phyloP scores from a whole-genome alignment of 92 coral and sea anemone genomes.

The Desmophyllum pertusum region DNA sequence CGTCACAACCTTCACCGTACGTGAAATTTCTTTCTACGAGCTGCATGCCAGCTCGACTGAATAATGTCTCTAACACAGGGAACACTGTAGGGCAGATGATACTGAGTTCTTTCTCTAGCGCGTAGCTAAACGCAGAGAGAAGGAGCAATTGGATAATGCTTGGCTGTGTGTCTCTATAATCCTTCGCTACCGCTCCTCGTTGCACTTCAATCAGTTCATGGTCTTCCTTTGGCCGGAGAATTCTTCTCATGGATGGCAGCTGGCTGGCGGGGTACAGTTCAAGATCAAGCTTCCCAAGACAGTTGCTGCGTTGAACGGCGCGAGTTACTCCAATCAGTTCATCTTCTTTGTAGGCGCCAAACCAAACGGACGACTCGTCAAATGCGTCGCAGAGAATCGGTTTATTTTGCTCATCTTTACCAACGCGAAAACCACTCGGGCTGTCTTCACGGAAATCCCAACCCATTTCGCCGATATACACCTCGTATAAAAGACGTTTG shows the following conservation, averaged over 20 bases:
- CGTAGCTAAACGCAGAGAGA: constrained; percentile 46
- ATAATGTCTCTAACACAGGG: constrained; percentile 61
- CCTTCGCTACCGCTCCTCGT: constrained; percentile 64
- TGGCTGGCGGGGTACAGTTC: constrained; percentile 57
- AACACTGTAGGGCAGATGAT: constrained; percentile 64
- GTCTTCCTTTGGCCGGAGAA: constrained; percentile 32
- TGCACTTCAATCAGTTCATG: constrained; percentile 51
- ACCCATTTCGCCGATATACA: constrained; percentile 53
- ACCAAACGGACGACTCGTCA: constrained; percentile 59
- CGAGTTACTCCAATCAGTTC: constrained; percentile 56
- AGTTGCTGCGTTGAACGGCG: constrained; percentile 59
- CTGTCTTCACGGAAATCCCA: constrained; percentile 56
- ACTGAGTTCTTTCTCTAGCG: constrained; percentile 48
- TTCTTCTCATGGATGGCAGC: constrained; percentile 44
- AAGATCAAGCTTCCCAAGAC: constrained; percentile 60
- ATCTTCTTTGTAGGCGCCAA: constrained; percentile 54
- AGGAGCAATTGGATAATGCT: constrained; percentile 49
- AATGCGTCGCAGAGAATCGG: constrained; percentile 62
- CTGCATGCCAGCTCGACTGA: constrained; percentile 58
- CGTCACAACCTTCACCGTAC: constrained; percentile 62
- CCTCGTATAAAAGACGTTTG: constrained; percentile 52
- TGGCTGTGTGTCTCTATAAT: constrained; percentile 36
- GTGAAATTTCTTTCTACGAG: constrained; percentile 57
- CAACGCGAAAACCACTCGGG: constrained; percentile 60
- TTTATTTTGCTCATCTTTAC: constrained; percentile 38